Percentiles rank a stretch among this genome's conserved stretches.
Conservation (phyloP, 2,888 invertebrate species). For the Cataglyphis albicans region DNA sequence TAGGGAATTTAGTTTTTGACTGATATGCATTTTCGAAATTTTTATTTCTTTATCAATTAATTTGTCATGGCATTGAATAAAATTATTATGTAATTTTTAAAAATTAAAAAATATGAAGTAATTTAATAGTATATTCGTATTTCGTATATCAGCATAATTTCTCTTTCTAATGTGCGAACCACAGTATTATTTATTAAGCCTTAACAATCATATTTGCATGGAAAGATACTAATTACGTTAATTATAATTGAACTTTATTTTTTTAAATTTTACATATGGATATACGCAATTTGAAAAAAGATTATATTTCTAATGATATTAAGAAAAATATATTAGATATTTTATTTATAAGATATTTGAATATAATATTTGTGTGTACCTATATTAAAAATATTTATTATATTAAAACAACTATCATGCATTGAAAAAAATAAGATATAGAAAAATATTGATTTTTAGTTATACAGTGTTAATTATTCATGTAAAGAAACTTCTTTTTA, state of each 20-base stretch:
- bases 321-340: not conserved
- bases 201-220: slow-evolving; percentile 15
- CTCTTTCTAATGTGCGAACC: not conserved
- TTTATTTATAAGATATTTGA: not conserved
- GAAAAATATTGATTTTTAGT: not conserved
- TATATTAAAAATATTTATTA: not conserved
- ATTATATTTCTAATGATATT: not conserved
- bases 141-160: not conserved
- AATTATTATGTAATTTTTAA: not conserved
- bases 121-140: not conserved
- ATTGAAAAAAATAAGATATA: not conserved
- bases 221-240: slow-evolving; percentile 42
- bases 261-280: not conserved
- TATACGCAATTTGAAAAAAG: not conserved
- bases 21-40: not conserved
- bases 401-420: not conserved
- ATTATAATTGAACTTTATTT: slow-evolving; percentile 39
- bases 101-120: not conserved
- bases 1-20: not conserved
- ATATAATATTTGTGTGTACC: not conserved
- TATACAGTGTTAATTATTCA: not conserved
- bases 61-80: not conserved
- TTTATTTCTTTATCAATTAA: not conserved
- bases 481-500: not conserved
- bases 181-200: slow-evolving; percentile 16